These are phyloP conservation scores for Furcifer pardalis DNA, from an alignment of 2,797 vertebrate genomes.

Conservation along the genomic window DNA sequence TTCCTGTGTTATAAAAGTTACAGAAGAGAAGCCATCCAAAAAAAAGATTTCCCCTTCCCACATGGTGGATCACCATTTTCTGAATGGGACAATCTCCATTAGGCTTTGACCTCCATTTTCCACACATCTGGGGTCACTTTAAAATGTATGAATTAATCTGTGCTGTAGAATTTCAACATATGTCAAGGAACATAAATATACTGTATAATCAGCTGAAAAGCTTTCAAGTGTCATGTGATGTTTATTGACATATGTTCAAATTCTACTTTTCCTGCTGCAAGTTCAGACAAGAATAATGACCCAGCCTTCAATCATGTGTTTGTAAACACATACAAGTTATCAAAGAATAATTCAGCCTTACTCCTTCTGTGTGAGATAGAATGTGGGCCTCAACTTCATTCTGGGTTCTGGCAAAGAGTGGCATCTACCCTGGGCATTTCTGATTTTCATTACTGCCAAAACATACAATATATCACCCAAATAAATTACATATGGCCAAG, in stretches of 20 bases:
- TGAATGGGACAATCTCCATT: background rate
- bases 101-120: background rate
- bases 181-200: too few relatives aligned
- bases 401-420: background rate
- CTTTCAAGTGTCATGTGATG: constrained; percentile 32
- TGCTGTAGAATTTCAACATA: too few relatives aligned
- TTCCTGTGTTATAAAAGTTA: background rate
- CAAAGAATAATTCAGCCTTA: constrained; percentile 29
- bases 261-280: background rate
- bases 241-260: constrained; percentile 27
- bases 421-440: constrained; percentile 9
- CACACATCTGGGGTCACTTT: background rate
- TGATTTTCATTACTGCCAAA: background rate
- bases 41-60: background rate
- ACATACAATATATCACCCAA: background rate
- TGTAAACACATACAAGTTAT: constrained; percentile 2
- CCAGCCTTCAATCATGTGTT: background rate
- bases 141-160: background rate
- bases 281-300: constrained; percentile 43
- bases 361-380: background rate
- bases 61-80: background rate
- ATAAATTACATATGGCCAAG: background rate
- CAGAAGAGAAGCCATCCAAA: background rate
- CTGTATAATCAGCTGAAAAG: background rate
- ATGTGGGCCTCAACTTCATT: background rate